These are phyloP conservation scores for Tetrao urogallus DNA, from an alignment of 2,113 vertebrate genomes.

Conservation along the genomic window DNA sequence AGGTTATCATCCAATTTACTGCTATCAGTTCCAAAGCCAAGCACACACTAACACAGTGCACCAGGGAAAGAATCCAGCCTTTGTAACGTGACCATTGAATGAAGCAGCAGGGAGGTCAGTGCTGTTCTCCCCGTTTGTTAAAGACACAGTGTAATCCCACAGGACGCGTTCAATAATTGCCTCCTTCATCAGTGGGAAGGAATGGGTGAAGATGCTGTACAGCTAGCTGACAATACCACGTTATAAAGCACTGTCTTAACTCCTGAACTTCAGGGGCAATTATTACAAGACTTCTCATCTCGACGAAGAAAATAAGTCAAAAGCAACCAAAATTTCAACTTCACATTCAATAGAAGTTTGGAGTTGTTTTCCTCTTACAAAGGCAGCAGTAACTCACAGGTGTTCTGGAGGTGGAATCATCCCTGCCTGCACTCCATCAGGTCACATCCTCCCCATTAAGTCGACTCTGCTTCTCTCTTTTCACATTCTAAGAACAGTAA, in stretches of 20 bases:
- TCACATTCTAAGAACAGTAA: background rate
- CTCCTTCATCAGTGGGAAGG: background rate
- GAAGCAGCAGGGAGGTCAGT: background rate
- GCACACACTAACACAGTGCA: background rate
- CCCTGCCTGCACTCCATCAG: background rate
- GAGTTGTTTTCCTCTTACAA: background rate
- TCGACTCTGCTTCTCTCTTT: background rate
- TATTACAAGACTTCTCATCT: background rate
- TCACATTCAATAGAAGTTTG: background rate
- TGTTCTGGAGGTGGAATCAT: background rate
- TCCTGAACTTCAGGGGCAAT: no score
- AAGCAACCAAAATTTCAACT: background rate
- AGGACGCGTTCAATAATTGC: background rate
- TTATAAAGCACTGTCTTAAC: accelerated
- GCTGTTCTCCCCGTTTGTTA: background rate
- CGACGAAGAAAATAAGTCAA: background rate
- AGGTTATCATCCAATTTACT: constrained; percentile 34
- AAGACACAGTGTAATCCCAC: background rate
- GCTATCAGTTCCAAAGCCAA: background rate
- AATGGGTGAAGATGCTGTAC: accelerated
- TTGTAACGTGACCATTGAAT: background rate
- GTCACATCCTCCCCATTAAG: background rate
- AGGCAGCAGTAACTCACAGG: background rate
- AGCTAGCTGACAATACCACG: background rate
- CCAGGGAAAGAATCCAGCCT: constrained; percentile 30